Conservation (phyloP, 1,140 invertebrate genomes). For the Drosophila ficusphila region DNA sequence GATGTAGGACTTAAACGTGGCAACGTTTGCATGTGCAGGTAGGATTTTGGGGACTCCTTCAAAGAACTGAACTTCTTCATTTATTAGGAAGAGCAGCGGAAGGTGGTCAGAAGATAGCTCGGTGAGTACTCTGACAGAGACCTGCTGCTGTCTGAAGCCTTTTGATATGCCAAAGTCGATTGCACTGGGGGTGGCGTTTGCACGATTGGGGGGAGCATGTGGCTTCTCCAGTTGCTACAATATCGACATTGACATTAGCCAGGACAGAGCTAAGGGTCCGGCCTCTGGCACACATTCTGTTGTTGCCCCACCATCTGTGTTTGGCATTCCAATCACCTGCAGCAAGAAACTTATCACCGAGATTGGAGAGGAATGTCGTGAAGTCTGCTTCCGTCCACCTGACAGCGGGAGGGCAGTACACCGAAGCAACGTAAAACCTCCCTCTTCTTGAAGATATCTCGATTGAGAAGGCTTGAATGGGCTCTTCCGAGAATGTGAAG, state of each 20-base stretch:
- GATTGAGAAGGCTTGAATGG: too few relatives aligned
- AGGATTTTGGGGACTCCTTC: background rate
- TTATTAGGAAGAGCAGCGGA: background rate
- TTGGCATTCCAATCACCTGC: too few relatives aligned
- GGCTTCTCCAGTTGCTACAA: constrained; percentile 11
- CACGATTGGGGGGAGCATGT: constrained; percentile 12
- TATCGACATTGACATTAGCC: background rate
- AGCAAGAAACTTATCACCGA: too few relatives aligned
- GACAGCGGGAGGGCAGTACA: too few relatives aligned
- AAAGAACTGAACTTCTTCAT: background rate
- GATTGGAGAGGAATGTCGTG: too few relatives aligned
- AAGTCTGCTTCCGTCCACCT: too few relatives aligned
- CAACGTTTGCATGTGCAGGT: constrained; percentile 1
- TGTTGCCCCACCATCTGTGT: constrained; percentile 18
- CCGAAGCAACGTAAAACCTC: too few relatives aligned
- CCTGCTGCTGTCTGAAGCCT: background rate
- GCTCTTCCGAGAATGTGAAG: too few relatives aligned
- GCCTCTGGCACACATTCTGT: constrained; percentile 12
- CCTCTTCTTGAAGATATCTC: too few relatives aligned
- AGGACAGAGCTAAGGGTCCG: too few relatives aligned
- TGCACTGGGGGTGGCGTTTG: constrained; percentile 12
- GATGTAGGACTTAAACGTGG: background rate
- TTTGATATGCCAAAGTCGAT: constrained; percentile 18
- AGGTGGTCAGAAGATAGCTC: background rate
- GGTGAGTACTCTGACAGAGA: background rate